Base-by-base conservation (phyloP, 2,113 vertebrate species). In the Sciurus niger region DNA sequence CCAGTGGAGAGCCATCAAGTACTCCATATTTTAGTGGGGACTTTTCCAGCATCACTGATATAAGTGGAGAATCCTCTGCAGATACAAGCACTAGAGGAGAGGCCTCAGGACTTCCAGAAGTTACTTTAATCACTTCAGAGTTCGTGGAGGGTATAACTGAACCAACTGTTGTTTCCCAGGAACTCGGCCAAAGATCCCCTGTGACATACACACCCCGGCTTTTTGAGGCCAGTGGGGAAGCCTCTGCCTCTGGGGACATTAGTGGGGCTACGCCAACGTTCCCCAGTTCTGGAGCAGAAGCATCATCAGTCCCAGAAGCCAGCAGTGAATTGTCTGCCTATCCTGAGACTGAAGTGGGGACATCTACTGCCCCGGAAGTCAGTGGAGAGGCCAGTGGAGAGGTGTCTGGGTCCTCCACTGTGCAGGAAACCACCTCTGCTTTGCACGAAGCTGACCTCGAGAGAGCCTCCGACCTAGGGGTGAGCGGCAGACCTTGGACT, bases 51-150 rank as follows among this genome's bases (percentile, higher is more conserved):
- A 90, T 96, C 79, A 95, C 97, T 55, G 97, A 98, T 17, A 0
- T 97, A 72, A 99, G 98, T 60, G 98, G 98, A 74, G 97, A 97
- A 16, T 70, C 98, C 46, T 97, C 97, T 86, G 63, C 96, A 43
- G 48, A 83, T 53, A 76, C 90, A 32, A 96, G 98, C 80, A 34
- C 93, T 40, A 99, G 99, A 4, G 98, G 98, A n/a, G 98, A 98
- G 43, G 20, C 65, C 76, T 98, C 98, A 0, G 98, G 98, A 13
- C 88, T 99, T 95, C 98, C 98, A 60, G 99, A 99, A 94, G 92
- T 99, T 84, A 98, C 98, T 65, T 96, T 99, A 55, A 97, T 98
- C 90, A 98, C 98, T 53, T 98, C 98, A 32, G 98, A 99, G 93
- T 98, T 98, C 32, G 51, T 98, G 80, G 98, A 99, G 92, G 94